Evolutionary conservation across 2,888 invertebrate genomes (phyloP).

Genomic region (Erebia palarica): DNA sequence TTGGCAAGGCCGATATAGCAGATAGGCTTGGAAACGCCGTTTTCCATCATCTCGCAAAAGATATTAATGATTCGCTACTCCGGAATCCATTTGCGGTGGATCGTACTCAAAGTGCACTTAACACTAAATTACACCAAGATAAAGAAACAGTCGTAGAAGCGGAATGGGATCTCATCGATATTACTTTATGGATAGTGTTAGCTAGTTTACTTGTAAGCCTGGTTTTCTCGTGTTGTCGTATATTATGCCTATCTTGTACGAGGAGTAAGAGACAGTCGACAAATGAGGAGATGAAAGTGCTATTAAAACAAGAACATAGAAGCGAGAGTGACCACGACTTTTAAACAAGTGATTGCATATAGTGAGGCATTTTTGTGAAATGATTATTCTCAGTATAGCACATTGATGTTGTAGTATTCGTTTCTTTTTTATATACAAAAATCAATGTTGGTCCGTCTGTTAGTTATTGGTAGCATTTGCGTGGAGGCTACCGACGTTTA

Average conservation of each 20-base stretch:
- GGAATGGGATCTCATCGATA: slow-evolving; percentile 55
- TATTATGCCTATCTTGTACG: slow-evolving; percentile 34
- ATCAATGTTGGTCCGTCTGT: too few relatives aligned
- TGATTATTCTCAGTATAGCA: not conserved
- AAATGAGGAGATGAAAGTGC: slow-evolving; percentile 36
- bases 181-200: slow-evolving; percentile 50
- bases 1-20: slow-evolving; percentile 81
- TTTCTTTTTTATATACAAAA: too few relatives aligned
- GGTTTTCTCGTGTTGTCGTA: slow-evolving; percentile 42
- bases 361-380: not conserved
- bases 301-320: slow-evolving; percentile 25
- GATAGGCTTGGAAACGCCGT: slow-evolving; percentile 83
- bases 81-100: slow-evolving; percentile 44
- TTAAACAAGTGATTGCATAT: slow-evolving; percentile 1
- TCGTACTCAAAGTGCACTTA: slow-evolving; percentile 37
- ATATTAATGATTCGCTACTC: slow-evolving; percentile 63
- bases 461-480: too few relatives aligned
- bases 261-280: slow-evolving; percentile 26
- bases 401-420: not conserved
- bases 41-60: slow-evolving; percentile 78
- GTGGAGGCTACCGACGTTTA: too few relatives aligned
- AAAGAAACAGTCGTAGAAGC: slow-evolving; percentile 39
- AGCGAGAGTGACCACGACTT: slow-evolving; percentile 21
- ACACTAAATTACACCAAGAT: slow-evolving; percentile 43
- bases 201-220: slow-evolving; percentile 44